phyloP scores from a whole-genome alignment of 1,140 invertebrate genomes.

The Nixonia krombeini region DNA sequence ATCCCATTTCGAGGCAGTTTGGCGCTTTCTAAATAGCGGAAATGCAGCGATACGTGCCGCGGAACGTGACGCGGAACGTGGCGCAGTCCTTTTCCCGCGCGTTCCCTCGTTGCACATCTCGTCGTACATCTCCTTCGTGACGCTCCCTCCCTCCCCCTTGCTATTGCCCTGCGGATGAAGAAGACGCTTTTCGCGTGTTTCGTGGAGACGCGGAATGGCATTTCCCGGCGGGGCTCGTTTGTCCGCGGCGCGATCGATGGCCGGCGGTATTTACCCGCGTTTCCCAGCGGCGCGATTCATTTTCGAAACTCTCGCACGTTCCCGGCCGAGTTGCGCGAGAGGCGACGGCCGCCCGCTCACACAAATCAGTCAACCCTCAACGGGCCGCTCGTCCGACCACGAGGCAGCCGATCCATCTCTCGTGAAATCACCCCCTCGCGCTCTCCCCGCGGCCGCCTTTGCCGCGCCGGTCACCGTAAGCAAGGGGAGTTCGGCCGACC shows the following conservation, averaged over 20 bases:
- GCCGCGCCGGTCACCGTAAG: slow-evolving; percentile 44
- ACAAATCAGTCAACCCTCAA: slow-evolving; percentile 61
- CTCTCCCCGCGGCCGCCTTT: slow-evolving; percentile 7
- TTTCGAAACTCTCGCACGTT: slow-evolving; percentile 47
- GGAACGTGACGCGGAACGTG: slow-evolving; percentile 42
- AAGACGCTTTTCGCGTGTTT: no score
- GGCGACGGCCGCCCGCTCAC: slow-evolving; percentile 49
- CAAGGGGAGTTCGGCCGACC: no score
- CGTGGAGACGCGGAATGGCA: no score
- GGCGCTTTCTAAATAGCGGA: slow-evolving; percentile 52
- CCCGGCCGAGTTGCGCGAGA: slow-evolving; percentile 55
- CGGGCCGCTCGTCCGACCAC: slow-evolving; percentile 15
- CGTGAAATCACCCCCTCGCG: slow-evolving; percentile 48
- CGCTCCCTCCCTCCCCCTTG: no score
- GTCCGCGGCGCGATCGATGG: slow-evolving; percentile 14
- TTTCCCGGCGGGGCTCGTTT: slow-evolving; percentile 16
- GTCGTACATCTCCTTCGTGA: neutral
- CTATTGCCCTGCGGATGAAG: no score
- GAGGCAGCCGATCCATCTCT: slow-evolving; percentile 51
- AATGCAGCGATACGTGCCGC: slow-evolving; percentile 51
- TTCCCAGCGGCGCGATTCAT: slow-evolving; percentile 18
- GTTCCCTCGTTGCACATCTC: neutral
- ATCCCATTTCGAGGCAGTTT: slow-evolving; percentile 67
- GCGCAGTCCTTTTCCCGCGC: slow-evolving; percentile 20
- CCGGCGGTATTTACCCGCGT: slow-evolving; percentile 17